These are phyloP conservation scores for Anadara kagoshimensis DNA, from an alignment of 1,140 invertebrate species.

Conservation along the genomic window DNA sequence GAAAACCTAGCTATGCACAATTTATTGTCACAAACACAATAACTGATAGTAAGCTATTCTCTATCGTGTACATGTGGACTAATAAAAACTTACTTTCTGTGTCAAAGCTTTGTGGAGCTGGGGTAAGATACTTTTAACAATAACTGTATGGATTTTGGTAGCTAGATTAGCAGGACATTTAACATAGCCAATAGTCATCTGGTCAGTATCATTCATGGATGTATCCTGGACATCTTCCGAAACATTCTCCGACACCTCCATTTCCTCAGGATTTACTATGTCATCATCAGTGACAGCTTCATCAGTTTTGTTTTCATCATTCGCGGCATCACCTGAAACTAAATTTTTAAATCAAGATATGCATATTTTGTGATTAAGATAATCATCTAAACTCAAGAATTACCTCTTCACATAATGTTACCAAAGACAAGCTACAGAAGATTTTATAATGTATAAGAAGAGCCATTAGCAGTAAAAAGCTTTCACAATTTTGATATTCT, in stretches of 20 bases:
- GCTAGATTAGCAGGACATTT: slow-evolving; percentile 76
- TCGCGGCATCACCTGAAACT: not conserved
- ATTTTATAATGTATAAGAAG: too few relatives aligned
- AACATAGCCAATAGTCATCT: slow-evolving; percentile 22
- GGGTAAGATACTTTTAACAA: slow-evolving; percentile 80
- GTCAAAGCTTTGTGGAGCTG: slow-evolving; percentile 80
- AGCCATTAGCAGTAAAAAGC: too few relatives aligned
- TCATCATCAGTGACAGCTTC: slow-evolving; percentile 60
- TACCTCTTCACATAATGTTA: not conserved
- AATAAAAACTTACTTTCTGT: slow-evolving; percentile 71
- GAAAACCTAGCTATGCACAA: too few relatives aligned
- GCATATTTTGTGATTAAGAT: not conserved
- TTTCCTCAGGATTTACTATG: slow-evolving; percentile 42
- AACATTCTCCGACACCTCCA: slow-evolving; percentile 48
- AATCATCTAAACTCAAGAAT: not conserved
- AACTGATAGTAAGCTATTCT: too few relatives aligned
- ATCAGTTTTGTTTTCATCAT: slow-evolving; percentile 44
- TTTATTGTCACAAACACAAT: too few relatives aligned
- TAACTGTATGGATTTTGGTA: slow-evolving; percentile 82
- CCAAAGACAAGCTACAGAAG: too few relatives aligned
- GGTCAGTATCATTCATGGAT: slow-evolving; percentile 34
- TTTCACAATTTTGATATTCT: too few relatives aligned
- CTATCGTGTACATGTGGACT: too few relatives aligned
- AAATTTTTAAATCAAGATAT: not conserved
- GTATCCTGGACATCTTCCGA: slow-evolving; percentile 50